Percentiles rank a stretch among this genome's conserved stretches.
phyloP scores from a whole-genome alignment of 2,797 vertebrate species.

The Onychomys leucogaster region DNA sequence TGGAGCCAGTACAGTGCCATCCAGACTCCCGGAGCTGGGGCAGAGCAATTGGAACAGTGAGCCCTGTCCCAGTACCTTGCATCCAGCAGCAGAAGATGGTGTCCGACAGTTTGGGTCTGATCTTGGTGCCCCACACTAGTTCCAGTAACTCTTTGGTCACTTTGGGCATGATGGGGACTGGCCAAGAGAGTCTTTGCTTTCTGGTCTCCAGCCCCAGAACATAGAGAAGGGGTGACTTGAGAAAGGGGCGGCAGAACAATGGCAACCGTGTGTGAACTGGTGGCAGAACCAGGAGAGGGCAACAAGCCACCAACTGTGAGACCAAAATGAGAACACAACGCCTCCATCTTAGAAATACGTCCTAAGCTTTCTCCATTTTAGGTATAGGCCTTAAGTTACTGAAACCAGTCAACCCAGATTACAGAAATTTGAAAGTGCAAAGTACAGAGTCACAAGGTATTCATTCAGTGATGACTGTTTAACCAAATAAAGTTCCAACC shows the following conservation, averaged over 20 bases:
- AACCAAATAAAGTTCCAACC: no score
- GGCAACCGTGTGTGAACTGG: not conserved
- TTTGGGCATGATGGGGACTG: conserved; percentile 90
- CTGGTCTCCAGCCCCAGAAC: conserved; percentile 80
- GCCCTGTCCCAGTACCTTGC: conserved; percentile 93
- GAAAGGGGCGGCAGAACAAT: not conserved
- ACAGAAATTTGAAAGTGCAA: no score
- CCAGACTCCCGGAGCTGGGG: no score
- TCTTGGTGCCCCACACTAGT: conserved; percentile 96
- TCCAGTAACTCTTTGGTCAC: conserved; percentile 95
- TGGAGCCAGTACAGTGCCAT: not conserved
- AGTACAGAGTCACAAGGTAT: no score
- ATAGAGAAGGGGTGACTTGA: conserved; percentile 76
- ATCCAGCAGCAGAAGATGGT: conserved; percentile 97
- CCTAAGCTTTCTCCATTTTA: no score
- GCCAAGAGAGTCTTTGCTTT: conserved; percentile 55
- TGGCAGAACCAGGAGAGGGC: not conserved
- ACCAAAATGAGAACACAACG: no score
- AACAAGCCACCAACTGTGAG: not conserved
- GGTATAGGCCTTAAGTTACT: no score
- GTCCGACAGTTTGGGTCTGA: conserved; percentile 91
- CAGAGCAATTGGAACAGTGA: not conserved
- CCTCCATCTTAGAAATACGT: no score
- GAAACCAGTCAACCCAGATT: no score
- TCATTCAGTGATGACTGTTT: no score